Evolutionary conservation across 1,140 invertebrate genomes (phyloP).

Genomic region (Wiebesia pumilae): DNA sequence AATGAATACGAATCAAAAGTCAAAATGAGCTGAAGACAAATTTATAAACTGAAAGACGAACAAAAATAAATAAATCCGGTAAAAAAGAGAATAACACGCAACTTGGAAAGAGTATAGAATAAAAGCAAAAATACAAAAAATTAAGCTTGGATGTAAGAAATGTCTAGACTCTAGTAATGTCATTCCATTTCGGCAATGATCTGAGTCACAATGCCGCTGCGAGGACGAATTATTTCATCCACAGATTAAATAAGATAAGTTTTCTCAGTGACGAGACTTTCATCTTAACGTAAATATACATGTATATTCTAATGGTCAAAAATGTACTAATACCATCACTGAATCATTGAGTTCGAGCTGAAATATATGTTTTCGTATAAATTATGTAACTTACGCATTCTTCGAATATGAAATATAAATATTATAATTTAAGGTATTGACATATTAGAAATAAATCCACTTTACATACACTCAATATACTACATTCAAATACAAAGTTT

Average conservation of each 20-base stretch:
- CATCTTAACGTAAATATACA: constrained; percentile 24
- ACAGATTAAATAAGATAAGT: constrained; percentile 28
- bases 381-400: too few species aligned
- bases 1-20: not conserved
- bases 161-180: constrained; percentile 28
- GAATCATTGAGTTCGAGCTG: not conserved
- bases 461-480: too few species aligned
- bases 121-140: constrained; percentile 22
- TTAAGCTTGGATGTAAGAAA: constrained; percentile 23
- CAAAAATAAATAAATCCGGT: not conserved
- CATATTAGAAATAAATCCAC: too few species aligned
- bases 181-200: constrained; percentile 32
- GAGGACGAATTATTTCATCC: constrained; percentile 16
- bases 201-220: constrained; percentile 53
- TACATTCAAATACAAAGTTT: too few species aligned
- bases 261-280: constrained; percentile 11
- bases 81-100: not conserved
- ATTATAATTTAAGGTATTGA: too few species aligned
- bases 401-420: too few species aligned
- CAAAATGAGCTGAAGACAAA: constrained; percentile 4
- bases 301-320: not conserved
- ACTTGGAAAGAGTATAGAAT: not conserved
- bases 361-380: too few species aligned
- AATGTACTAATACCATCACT: not conserved
- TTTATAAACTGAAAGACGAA: constrained; percentile 19